phyloP scores from a whole-genome alignment of 2,888 invertebrate species.

The Drosophila greeni region DNA sequence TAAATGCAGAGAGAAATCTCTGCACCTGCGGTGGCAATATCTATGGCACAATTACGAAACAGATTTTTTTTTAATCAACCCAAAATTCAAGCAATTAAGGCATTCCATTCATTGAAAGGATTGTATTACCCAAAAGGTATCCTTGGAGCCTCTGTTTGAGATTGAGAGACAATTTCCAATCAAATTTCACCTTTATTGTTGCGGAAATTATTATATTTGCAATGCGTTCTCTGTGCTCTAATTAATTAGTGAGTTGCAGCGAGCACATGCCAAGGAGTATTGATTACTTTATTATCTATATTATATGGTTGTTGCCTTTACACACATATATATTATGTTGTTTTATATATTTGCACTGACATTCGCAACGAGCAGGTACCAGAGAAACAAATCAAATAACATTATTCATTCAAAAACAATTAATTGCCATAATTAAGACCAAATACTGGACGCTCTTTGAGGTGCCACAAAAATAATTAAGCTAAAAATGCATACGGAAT shows the following conservation, averaged over 20 bases:
- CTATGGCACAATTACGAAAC: background rate
- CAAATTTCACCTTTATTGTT: background rate
- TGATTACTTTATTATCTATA: constrained; percentile 11
- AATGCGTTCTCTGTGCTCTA: constrained; percentile 45
- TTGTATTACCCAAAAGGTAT: background rate
- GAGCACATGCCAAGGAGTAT: constrained; percentile 8
- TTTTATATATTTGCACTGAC: background rate
- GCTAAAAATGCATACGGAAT: background rate
- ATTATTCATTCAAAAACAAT: constrained; percentile 62
- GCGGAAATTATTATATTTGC: constrained; percentile 21
- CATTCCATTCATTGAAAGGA: background rate
- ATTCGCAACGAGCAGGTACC: background rate
- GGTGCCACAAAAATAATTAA: constrained; percentile 37
- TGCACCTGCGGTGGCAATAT: background rate
- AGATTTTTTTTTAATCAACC: background rate
- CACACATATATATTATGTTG: background rate
- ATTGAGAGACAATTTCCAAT: background rate
- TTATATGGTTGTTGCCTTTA: background rate
- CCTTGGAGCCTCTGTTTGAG: background rate
- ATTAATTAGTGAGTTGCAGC: constrained; percentile 52
- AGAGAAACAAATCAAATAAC: constrained; percentile 59
- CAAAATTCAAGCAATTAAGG: constrained; percentile 2
- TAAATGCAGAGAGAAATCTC: background rate
- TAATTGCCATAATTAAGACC: constrained; percentile 63
- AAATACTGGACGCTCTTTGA: constrained; percentile 42